These are phyloP conservation scores for Stegostoma tigrinum DNA, from an alignment of 2,113 vertebrate genomes.

Conservation along the genomic window DNA sequence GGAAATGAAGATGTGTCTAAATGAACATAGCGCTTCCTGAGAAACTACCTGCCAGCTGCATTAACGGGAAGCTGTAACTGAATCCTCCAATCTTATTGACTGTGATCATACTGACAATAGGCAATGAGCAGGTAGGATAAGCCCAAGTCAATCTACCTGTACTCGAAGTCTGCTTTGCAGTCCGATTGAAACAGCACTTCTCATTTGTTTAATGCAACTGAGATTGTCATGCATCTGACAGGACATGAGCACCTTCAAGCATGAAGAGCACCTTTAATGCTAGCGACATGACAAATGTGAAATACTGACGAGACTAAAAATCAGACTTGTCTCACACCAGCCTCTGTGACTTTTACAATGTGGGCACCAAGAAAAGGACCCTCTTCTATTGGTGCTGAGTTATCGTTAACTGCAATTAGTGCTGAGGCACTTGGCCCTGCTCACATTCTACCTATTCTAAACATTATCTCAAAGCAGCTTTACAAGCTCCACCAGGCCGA, in stretches of 20 bases:
- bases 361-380: not conserved
- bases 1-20: not conserved
- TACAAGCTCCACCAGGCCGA: not conserved
- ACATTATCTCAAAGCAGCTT: not conserved
- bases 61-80: not conserved
- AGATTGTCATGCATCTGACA: not conserved
- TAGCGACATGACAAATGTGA: not conserved
- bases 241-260: not conserved
- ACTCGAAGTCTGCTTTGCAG: not conserved
- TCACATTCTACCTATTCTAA: not conserved
- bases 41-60: not conserved
- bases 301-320: not conserved
- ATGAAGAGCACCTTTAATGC: not conserved
- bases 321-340: not conserved
- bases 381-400: not conserved
- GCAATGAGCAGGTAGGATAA: not conserved
- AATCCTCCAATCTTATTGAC: not conserved
- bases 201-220: slow-evolving; percentile 2
- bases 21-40: not conserved
- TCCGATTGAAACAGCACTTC: not conserved
- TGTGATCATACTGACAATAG: not conserved
- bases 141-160: not conserved
- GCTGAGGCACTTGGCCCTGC: not conserved
- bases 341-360: not conserved
- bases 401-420: not conserved